Conservation (phyloP, 1,140 invertebrate species). For the Saccostrea echinata region DNA sequence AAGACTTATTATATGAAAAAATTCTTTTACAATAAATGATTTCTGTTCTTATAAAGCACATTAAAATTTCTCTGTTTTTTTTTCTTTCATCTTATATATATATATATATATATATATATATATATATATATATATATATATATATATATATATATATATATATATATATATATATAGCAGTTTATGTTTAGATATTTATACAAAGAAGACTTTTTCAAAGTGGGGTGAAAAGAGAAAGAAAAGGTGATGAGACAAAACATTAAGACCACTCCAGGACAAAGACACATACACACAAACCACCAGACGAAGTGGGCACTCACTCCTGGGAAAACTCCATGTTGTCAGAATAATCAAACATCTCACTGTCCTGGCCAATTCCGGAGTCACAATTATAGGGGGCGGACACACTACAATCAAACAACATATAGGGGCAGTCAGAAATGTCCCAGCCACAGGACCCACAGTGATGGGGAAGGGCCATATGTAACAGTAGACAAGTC, state of each 20-base stretch:
- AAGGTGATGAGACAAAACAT: neutral
- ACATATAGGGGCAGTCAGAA: conserved; percentile 18
- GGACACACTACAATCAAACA: conserved; percentile 51
- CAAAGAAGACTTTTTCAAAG: no score
- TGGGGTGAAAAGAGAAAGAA: neutral
- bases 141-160: no score
- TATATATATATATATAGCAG: no score
- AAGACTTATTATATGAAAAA: neutral
- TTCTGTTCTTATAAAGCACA: no score
- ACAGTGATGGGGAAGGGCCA: neutral
- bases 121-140: no score
- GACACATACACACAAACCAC: conserved; percentile 26
- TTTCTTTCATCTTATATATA: no score
- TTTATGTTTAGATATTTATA: no score
- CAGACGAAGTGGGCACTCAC: conserved; percentile 43
- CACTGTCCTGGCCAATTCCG: conserved; percentile 53
- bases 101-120: no score
- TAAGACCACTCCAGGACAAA: neutral
- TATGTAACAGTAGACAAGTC: no score
- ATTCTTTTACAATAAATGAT: neutral
- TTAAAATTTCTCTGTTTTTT: no score
- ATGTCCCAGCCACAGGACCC: neutral
- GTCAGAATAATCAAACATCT: conserved; percentile 54
- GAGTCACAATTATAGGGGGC: conserved; percentile 52
- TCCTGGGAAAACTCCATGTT: conserved; percentile 51